Evolutionary conservation across 2,797 vertebrate genomes (phyloP), one percentile per base, ranked within the genome.

Genomic region (Hydrophis major): DNA sequence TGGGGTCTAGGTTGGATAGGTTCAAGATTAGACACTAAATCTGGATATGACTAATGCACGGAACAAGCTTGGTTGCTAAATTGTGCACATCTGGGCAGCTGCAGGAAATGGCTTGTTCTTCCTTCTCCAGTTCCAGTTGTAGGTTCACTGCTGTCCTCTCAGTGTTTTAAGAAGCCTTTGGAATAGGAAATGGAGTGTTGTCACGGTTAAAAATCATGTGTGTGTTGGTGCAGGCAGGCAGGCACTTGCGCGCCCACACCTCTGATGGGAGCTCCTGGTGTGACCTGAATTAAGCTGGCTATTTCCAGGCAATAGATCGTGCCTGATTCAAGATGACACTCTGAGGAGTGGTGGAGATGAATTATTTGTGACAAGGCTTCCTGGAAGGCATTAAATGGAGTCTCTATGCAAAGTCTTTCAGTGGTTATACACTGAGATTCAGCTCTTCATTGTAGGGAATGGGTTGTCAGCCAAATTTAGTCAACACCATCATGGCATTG

Each of bases 251-350:
- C 2, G 8, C 37, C 4, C 37, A 47, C 74, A 47, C 20, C 20
- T 28, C 32, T 37, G n/a, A n/a, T 6, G 8, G 53, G 32, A 60
- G 37, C 97, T 96, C 96, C 92, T 94, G 96, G 96, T 87, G 88
- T 97, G 97, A 97, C 97, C 97, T 96, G 97, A 98, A 97, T 97
- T 97, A 87, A 97, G 97, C 97, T 98, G 97, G 97, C 97, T 96
- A 95, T 94, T 94, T 94, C 97, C 95, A 95, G 37, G 95, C 96
- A 59, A 96, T 95, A 96, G 92, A 92, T 97, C 97, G 98, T 96
- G 97, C 97, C 98, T 95, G 97, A 74, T 97, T 96, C 96, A 94
- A 97, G 97, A 97, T 97, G 98, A 97, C 97, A 97, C 18, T 37
- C 18, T 37, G 98, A 97, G 97, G 96, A 97, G 97, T 95, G 97